Evolutionary conservation across 1,140 invertebrate species (phyloP).

Genomic region (Wiebesia pumilae): DNA sequence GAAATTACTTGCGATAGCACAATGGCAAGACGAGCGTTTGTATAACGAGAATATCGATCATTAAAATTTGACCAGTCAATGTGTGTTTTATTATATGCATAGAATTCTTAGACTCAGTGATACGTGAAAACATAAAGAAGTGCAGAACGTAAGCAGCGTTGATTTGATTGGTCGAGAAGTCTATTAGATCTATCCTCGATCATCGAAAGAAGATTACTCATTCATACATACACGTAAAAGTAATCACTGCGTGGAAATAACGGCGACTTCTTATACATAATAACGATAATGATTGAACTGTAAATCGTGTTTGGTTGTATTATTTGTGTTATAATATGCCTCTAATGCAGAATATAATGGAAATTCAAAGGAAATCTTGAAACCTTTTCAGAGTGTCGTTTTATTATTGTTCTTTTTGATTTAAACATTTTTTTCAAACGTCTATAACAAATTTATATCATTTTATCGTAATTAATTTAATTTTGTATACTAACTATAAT

Average conservation of each 20-base stretch:
- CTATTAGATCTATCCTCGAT: constrained; percentile 49
- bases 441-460: not conserved
- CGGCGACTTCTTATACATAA: constrained; percentile 64
- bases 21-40: constrained; percentile 30
- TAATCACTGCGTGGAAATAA: constrained; percentile 57
- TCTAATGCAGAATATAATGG: constrained; percentile 69
- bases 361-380: constrained; percentile 60
- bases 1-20: constrained; percentile 25
- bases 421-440: not conserved
- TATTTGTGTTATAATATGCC: constrained; percentile 64
- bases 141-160: constrained; percentile 43
- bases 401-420: constrained; percentile 30
- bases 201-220: constrained; percentile 29
- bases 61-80: constrained; percentile 26
- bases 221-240: constrained; percentile 42
- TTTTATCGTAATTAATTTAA: not conserved
- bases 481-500: constrained; percentile 24
- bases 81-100: constrained; percentile 45
- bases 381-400: constrained; percentile 31
- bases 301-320: constrained; percentile 69
- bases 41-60: constrained; percentile 36
- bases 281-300: constrained; percentile 62
- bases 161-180: constrained; percentile 12
- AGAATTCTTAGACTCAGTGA: constrained; percentile 29
- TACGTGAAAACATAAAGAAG: constrained; percentile 20